Conservation (phyloP, 2,888 invertebrate species). For the Megastigmus dorsalis region DNA sequence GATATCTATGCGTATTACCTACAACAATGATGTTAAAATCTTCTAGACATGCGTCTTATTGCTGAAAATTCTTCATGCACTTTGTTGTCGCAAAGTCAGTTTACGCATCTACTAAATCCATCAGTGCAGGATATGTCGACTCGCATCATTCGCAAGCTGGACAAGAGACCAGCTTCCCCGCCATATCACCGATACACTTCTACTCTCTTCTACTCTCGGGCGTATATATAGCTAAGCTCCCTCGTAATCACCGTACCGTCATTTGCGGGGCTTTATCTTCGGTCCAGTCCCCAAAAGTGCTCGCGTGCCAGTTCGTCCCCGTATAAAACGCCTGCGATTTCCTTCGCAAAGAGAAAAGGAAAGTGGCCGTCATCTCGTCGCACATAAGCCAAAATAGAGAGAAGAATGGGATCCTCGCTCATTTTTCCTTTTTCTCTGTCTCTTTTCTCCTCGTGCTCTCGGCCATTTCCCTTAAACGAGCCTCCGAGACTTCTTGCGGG, state of each 20-base stretch:
- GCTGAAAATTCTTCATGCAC: too few species aligned
- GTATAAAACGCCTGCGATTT: too few species aligned
- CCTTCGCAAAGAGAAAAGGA: too few species aligned
- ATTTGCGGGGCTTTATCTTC: slow-evolving; percentile 42
- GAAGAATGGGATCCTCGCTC: neutral
- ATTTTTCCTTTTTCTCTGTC: neutral
- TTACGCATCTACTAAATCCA: too few species aligned
- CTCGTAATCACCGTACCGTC: slow-evolving; percentile 38
- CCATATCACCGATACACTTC: neutral
- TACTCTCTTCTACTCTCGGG: too few species aligned
- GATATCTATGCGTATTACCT: too few species aligned
- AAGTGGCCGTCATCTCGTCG: slow-evolving; percentile 14
- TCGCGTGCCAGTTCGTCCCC: neutral
- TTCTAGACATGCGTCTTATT: too few species aligned
- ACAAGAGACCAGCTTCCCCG: neutral
- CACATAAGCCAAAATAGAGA: slow-evolving; percentile 15
- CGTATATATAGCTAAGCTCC: too few species aligned
- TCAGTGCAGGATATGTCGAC: slow-evolving; percentile 31
- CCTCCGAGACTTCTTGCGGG: slow-evolving; percentile 6
- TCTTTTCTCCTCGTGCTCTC: neutral
- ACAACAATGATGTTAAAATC: too few species aligned
- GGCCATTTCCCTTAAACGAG: slow-evolving; percentile 4
- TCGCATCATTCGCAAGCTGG: slow-evolving; percentile 7
- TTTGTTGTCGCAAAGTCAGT: too few species aligned
- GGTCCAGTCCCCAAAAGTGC: slow-evolving; percentile 11